A percentile compares a stretch with the other conserved stretches of the same genome.
phyloP scores from a whole-genome alignment of 2,113 vertebrate genomes.

The Pangasianodon hypophthalmus region DNA sequence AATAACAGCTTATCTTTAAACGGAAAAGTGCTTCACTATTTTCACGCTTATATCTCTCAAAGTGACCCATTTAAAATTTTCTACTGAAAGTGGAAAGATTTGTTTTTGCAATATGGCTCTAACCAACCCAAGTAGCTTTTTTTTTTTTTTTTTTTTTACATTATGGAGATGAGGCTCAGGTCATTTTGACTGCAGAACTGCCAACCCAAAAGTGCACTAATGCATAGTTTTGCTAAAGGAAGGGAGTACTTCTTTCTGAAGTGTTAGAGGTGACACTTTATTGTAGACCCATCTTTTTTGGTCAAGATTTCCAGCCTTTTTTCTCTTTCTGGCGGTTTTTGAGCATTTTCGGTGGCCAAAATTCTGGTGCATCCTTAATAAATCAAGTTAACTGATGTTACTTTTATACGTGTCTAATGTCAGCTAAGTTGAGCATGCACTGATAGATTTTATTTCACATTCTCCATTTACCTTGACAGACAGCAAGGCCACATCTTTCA shows the following conservation, averaged over 20 bases:
- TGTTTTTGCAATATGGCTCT: not conserved
- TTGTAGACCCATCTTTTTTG: not conserved
- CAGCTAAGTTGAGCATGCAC: too few relatives aligned
- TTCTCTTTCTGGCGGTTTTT: not conserved
- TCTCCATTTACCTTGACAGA: not conserved
- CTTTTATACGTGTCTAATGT: too few relatives aligned
- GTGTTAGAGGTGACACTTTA: not conserved
- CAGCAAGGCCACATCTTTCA: not conserved
- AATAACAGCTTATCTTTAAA: not conserved
- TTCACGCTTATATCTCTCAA: not conserved
- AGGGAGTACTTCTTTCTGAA: not conserved
- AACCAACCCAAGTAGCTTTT: not conserved
- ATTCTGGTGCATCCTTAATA: not conserved
- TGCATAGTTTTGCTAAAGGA: not conserved
- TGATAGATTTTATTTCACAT: too few relatives aligned
- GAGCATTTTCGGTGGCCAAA: not conserved
- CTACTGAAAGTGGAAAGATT: not conserved
- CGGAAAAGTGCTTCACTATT: not conserved
- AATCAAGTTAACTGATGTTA: not conserved
- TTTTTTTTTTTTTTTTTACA: not conserved
- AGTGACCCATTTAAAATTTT: not conserved
- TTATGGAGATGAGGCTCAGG: not conserved
- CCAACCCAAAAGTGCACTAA: not conserved
- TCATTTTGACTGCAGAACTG: not conserved
- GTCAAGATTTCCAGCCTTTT: not conserved